A percentile compares a stretch with the other conserved stretches of the same genome.
Conservation (phyloP, 2,113 vertebrate genomes). For the Python bivittatus region DNA sequence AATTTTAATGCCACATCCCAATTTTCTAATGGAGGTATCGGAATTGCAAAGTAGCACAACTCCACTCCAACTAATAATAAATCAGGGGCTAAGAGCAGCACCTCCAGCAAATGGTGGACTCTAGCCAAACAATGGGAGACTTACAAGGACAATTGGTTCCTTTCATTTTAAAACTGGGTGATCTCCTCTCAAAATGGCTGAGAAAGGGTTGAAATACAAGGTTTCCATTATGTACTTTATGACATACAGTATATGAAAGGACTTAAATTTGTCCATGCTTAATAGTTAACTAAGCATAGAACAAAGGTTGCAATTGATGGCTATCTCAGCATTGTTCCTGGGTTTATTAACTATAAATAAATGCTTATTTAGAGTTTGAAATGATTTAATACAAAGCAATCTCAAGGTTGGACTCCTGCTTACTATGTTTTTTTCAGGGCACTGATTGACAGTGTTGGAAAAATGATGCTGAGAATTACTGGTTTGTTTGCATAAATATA, state of each 20-base stretch:
- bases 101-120: slow-evolving; percentile 51
- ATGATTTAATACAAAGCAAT: background rate
- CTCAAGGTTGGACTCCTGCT: background rate
- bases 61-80: slow-evolving; percentile 65
- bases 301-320: slow-evolving; percentile 9
- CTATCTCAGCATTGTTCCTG: background rate
- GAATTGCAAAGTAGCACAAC: slow-evolving; percentile 68
- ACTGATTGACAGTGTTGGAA: background rate
- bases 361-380: background rate
- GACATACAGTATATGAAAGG: background rate
- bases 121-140: slow-evolving; percentile 54
- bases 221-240: background rate
- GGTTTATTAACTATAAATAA: background rate
- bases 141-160: slow-evolving; percentile 53
- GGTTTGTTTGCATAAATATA: background rate
- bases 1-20: slow-evolving; percentile 69
- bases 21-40: slow-evolving; percentile 70
- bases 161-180: slow-evolving; percentile 42
- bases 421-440: slow-evolving; percentile 4
- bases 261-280: slow-evolving; percentile 16
- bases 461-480: background rate
- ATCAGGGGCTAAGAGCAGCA: slow-evolving; percentile 60
- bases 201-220: background rate
- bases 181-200: background rate
- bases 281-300: background rate